Evolutionary conservation across 2,797 vertebrate species (phyloP).

Genomic region (Cossypha polioptera): DNA sequence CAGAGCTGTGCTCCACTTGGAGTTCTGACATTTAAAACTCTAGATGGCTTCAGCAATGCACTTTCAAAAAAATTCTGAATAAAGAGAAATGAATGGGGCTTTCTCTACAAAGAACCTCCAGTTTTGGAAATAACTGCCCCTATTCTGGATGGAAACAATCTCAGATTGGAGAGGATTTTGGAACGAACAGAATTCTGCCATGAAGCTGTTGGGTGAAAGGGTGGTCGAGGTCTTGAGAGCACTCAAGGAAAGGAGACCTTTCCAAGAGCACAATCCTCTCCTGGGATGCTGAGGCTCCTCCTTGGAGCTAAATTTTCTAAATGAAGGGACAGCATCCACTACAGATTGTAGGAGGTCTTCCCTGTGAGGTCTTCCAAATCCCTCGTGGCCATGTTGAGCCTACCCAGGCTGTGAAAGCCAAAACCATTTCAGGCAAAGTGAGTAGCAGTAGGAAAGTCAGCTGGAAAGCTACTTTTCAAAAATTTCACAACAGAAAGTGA

Average conservation of each 20-base stretch:
- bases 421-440: neutral
- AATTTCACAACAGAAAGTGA: neutral
- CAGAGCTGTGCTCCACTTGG: neutral
- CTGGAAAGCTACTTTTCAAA: neutral
- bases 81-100: neutral
- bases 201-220: neutral
- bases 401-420: neutral
- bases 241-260: neutral
- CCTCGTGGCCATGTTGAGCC: neutral
- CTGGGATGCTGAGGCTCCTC: neutral
- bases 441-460: conserved; percentile 28
- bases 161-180: neutral
- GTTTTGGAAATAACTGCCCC: neutral
- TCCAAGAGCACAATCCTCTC: neutral
- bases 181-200: neutral
- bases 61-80: neutral
- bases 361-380: conserved; percentile 46
- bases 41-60: neutral
- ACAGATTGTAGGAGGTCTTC: conserved; percentile 48
- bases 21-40: neutral
- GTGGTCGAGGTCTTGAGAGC: neutral
- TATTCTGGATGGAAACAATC: neutral
- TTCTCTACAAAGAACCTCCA: neutral
- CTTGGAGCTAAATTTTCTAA: neutral
- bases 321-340: neutral